phyloP scores from a whole-genome alignment of 1,140 invertebrate genomes.

The Heliconius hewitsoni region DNA sequence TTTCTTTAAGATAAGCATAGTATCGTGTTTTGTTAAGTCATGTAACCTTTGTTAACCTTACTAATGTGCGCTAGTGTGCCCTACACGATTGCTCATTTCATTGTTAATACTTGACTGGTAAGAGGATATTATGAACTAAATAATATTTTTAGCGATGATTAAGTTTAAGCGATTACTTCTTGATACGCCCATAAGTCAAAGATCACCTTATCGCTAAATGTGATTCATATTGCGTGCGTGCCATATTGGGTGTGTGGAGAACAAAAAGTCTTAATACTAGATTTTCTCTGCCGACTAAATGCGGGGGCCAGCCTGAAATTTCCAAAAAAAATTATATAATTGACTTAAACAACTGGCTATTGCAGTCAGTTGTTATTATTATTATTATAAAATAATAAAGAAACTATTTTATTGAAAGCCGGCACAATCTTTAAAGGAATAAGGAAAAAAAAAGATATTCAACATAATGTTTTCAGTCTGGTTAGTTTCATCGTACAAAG shows the following conservation, averaged over 20 bases:
- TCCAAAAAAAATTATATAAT: too few species aligned
- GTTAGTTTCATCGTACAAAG: not conserved
- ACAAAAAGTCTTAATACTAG: too few species aligned
- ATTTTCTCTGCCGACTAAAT: too few species aligned
- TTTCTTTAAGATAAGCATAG: not conserved
- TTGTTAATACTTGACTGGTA: not conserved
- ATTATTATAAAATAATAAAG: too few species aligned
- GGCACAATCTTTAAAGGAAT: too few species aligned
- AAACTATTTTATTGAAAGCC: too few species aligned
- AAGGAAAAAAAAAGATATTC: not conserved
- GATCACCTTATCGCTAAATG: not conserved
- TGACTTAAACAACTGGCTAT: too few species aligned
- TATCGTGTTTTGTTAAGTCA: not conserved
- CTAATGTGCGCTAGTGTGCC: slow-evolving; percentile 1
- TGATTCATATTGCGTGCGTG: not conserved
- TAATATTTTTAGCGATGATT: slow-evolving; percentile 3
- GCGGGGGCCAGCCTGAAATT: too few species aligned
- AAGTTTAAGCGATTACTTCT: not conserved
- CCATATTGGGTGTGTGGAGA: too few species aligned
- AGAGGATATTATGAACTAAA: not conserved
- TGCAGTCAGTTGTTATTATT: too few species aligned
- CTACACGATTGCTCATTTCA: not conserved
- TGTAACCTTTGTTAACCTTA: not conserved
- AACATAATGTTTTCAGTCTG: not conserved
- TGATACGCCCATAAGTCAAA: not conserved